Percentiles rank a stretch among this genome's conserved stretches.
phyloP scores from a whole-genome alignment of 2,797 vertebrate species.

The Rhincodon typus region DNA sequence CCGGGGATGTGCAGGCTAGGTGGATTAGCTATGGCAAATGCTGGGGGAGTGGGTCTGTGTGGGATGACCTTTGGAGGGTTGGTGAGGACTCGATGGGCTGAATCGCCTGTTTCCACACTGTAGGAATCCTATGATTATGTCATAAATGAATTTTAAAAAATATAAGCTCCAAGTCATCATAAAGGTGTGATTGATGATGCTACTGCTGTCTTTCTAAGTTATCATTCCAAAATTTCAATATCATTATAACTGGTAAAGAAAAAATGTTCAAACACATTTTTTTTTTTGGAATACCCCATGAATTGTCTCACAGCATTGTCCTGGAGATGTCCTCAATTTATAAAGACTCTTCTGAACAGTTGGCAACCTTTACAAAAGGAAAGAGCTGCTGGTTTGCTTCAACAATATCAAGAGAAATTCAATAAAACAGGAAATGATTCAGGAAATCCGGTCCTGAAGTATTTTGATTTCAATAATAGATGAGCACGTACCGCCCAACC shows the following conservation, averaged over 20 bases:
- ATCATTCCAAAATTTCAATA: no score
- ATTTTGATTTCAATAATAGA: background rate
- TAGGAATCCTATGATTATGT: no score
- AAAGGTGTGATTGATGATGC: no score
- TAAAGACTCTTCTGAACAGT: background rate
- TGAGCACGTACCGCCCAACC: background rate
- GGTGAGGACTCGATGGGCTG: no score
- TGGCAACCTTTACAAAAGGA: background rate
- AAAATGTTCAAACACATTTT: background rate
- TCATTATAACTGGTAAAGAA: background rate
- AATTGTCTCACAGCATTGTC: background rate
- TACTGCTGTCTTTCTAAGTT: no score
- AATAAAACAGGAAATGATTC: background rate
- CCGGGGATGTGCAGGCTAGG: no score
- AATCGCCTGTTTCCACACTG: no score
- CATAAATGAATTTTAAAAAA: no score
- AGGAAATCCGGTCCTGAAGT: background rate
- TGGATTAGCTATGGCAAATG: no score
- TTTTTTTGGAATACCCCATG: background rate
- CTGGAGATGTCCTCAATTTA: background rate
- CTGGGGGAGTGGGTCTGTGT: no score
- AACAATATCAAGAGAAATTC: background rate
- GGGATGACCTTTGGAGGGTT: no score
- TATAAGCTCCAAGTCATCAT: no score
- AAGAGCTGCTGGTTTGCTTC: background rate